Base-by-base conservation (phyloP, 2,113 vertebrate genomes). In the Antechinus stuartii region DNA sequence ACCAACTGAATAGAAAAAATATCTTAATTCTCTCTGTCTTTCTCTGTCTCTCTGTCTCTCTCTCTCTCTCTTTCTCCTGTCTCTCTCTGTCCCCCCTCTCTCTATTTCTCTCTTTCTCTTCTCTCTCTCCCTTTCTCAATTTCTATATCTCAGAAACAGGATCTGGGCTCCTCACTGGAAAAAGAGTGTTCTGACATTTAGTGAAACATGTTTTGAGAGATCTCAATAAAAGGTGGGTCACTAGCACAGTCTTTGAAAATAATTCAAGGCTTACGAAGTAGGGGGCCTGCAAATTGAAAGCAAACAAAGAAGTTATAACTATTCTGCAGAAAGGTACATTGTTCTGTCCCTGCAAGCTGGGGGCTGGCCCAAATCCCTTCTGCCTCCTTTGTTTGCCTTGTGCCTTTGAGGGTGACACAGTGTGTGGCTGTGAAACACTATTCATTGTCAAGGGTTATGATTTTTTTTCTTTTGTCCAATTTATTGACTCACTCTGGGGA, bases 381-480 rank as follows among this genome's bases (percentile, higher is more conserved):
- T 95, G 93, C 91, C 54, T 61, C 91, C 54, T 25, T 95, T 96
- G 94, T 95, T 97, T 97, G 97, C 89, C 96, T 89, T 96, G 90
- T 57, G 95, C 89, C 96, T 97, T 94, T 94, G 94, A 84, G 68
- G 6, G n/a, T 92, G 95, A 91, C 95, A 96, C 95, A 94, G 95
- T 95, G 95, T 96, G 94, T 53, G 93, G 30, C 95, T 92, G 54
- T 93, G 94, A 97, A 97, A 94, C 53, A 25, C 95, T 94, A 84
- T 97, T 97, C 93, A 94, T 76, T 11, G 84, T 92, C 4, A 11
- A 55, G 92, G 95, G 93, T 95, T 95, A 96, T 92, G 90, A 61
- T 93, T 96, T 97, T 84, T 76, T 76, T 97, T 94, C 96, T 96
- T 97, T 97, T 96, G 97, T 97, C 76, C 94, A 90, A 8, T 92